Evolutionary conservation across 2,888 invertebrate species (phyloP).

Genomic region (Germaria angustata): DNA sequence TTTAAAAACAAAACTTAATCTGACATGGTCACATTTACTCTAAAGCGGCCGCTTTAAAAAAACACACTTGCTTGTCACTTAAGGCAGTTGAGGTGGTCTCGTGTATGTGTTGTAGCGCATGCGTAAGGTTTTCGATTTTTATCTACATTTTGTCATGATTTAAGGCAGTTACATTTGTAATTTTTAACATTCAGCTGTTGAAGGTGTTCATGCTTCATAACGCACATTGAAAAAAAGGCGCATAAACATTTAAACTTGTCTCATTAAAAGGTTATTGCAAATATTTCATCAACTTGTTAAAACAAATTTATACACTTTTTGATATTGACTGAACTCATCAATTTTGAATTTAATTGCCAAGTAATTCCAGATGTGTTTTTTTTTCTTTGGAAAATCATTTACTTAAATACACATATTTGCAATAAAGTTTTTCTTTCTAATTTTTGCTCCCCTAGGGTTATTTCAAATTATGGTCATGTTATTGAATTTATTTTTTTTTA

Average conservation of each 20-base stretch:
- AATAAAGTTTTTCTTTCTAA: not conserved
- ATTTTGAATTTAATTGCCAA: slow-evolving; percentile 24
- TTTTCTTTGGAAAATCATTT: not conserved
- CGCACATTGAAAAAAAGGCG: not conserved
- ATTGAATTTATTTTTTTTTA: slow-evolving; percentile 59
- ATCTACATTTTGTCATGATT: slow-evolving; percentile 12
- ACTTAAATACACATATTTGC: not conserved
- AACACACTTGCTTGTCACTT: not conserved
- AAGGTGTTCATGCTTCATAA: slow-evolving; percentile 55
- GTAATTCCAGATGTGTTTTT: slow-evolving; percentile 11
- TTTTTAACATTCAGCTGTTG: slow-evolving; percentile 41
- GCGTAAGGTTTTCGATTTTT: slow-evolving; percentile 23
- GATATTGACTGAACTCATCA: slow-evolving; percentile 24
- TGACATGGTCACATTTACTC: not conserved
- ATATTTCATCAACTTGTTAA: slow-evolving; percentile 10
- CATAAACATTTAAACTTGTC: slow-evolving; percentile 2
- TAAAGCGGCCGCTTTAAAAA: not conserved
- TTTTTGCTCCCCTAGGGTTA: slow-evolving; percentile 30
- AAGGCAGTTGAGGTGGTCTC: not conserved
- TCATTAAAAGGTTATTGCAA: slow-evolving; percentile 22
- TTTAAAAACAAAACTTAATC: not conserved
- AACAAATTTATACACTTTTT: not conserved
- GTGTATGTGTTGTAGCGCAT: not conserved
- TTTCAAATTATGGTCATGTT: slow-evolving; percentile 44
- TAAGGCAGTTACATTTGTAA: not conserved